Conservation (phyloP, 2,113 vertebrate genomes). For the Promerops cafer region DNA sequence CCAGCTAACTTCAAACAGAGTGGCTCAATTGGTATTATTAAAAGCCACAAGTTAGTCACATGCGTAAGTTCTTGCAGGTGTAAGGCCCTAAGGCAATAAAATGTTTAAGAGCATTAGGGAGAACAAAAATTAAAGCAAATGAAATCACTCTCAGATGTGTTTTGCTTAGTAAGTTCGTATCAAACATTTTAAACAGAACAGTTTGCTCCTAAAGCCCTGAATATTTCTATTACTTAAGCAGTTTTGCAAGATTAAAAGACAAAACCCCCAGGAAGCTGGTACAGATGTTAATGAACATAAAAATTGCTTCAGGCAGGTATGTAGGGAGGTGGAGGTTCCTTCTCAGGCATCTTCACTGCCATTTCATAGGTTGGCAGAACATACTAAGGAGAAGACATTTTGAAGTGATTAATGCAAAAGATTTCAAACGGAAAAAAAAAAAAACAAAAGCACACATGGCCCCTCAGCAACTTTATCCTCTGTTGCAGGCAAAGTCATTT, state of each 20-base stretch:
- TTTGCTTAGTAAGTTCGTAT: slow-evolving; percentile 62
- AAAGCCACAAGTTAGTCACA: slow-evolving; percentile 47
- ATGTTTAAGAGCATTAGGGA: slow-evolving; percentile 68
- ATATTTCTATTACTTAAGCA: slow-evolving; percentile 67
- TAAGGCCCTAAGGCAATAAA: slow-evolving; percentile 61
- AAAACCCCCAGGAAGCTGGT: slow-evolving; percentile 62
- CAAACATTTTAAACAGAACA: slow-evolving; percentile 62
- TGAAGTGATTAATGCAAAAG: background rate
- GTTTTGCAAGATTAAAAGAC: slow-evolving; percentile 69
- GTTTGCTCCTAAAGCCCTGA: slow-evolving; percentile 67
- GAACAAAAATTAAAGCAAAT: slow-evolving; percentile 71
- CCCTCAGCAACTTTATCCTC: background rate
- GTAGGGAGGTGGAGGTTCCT: slow-evolving; percentile 91
- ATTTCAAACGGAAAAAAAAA: background rate
- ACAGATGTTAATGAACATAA: slow-evolving; percentile 49
- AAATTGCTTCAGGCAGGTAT: slow-evolving; percentile 71
- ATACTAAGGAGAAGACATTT: slow-evolving; percentile 74
- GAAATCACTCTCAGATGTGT: slow-evolving; percentile 53
- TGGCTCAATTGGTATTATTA: slow-evolving; percentile 23
- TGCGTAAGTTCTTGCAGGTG: slow-evolving; percentile 35
- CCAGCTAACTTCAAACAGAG: background rate
- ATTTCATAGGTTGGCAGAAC: slow-evolving; percentile 96
- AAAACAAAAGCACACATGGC: background rate
- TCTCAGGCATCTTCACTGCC: slow-evolving; percentile 95
- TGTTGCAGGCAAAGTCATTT: background rate